Evolutionary conservation across 2,113 vertebrate genomes (phyloP).

Genomic region (Sceloporus undulatus): DNA sequence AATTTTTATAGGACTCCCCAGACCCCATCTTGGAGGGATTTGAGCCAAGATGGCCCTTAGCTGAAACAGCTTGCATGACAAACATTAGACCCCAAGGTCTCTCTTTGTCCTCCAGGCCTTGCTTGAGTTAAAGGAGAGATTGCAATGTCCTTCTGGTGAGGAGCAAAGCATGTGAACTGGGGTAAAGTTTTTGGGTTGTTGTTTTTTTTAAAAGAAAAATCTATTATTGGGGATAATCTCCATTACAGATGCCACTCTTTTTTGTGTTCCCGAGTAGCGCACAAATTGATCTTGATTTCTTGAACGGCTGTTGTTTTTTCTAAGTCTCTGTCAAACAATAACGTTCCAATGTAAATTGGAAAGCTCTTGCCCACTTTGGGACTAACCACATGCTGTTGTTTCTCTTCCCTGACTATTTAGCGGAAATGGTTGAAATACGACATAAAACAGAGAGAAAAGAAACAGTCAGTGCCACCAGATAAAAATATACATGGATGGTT

Average conservation of each 20-base stretch:
- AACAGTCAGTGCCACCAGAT: background rate
- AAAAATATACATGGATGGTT: background rate
- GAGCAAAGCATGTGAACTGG: constrained; percentile 24
- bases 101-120: background rate
- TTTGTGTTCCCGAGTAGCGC: constrained; percentile 37
- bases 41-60: background rate
- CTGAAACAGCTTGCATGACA: no score
- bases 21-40: background rate
- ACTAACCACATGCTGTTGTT: background rate
- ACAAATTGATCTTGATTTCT: constrained; percentile 45
- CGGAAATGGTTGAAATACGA: constrained; percentile 31
- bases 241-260: constrained; percentile 31
- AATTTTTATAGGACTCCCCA: background rate
- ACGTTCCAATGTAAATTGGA: constrained; percentile 23
- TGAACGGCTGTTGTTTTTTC: constrained; percentile 2
- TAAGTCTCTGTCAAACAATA: background rate
- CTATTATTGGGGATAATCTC: constrained; percentile 33
- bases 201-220: background rate
- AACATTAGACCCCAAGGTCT: background rate
- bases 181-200: no score
- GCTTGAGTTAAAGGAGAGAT: constrained; percentile 11
- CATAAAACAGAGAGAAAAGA: constrained; percentile 22
- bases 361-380: constrained; percentile 31
- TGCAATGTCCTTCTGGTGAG: background rate
- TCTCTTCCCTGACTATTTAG: constrained; percentile 26